Base-by-base conservation (phyloP, 2,113 vertebrate genomes). In the Bos javanicus region DNA sequence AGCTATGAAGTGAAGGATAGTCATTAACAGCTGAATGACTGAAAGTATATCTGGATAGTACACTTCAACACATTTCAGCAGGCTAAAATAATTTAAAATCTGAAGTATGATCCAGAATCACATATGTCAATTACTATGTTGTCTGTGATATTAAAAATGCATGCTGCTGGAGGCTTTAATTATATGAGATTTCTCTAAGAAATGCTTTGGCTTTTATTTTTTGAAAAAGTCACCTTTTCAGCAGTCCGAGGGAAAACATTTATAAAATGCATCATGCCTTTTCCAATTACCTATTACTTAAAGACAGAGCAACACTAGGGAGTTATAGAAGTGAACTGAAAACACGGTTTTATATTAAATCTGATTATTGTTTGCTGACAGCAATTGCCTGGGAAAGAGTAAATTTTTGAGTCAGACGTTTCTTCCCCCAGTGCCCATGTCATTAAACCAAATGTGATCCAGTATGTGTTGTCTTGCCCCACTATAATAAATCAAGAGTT, bases 21-120 rank as follows among this genome's bases (percentile, higher is more conserved):
- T 98, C 97, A 98, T 99, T 99, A 98, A 99, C 98, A 98, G 97
- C 91, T 8, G 91, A 98, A 98, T 99, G 98, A 98, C 97, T 96
- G 97, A 84, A 97, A 98, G 86, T 97, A 39, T 98, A 97, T 98
- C 98, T 98, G 95, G 26, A 92, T 98, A 98, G 96, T 97, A 94
- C 97, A 98, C 98, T 99, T 98, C 98, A 98, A 98, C 81, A 97
- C 87, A 98, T 99, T 98, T 98, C 97, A 95, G 93, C 56, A 0
- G 3, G 98, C 90, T 98, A 96, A 98, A 99, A 98, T 99, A 98
- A 98, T 98, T 99, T 98, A 94, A 98, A 98, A 98, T 97, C 90
- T 96, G 95, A 98, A 98, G 94, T 98, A 97, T 98, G 98, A 99
- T 98, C 96, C 97, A 95, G 98, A 99, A 99, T 99, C 97, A 98